Percentiles rank a stretch among this genome's conserved stretches.
Conservation (phyloP, 2,113 vertebrate genomes). For the Peromyscus maniculatus region DNA sequence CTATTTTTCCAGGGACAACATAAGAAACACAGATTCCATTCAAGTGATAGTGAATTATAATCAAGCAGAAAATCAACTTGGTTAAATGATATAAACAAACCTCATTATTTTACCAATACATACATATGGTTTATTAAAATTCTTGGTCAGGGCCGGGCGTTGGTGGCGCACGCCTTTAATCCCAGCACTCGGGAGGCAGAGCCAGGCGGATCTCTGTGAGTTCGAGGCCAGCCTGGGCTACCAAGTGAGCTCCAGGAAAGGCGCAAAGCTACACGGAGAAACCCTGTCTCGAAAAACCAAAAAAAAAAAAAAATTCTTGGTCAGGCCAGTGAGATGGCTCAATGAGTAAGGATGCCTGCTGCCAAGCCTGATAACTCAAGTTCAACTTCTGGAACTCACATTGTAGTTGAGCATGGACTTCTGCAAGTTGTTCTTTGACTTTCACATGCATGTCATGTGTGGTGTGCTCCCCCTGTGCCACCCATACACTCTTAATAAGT, state of each 20-base stretch:
- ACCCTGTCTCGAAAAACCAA: no score
- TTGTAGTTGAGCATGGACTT: neutral
- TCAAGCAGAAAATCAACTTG: neutral
- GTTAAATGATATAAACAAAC: conserved; percentile 12
- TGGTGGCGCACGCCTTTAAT: no score
- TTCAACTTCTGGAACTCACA: neutral
- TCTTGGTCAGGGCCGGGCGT: neutral
- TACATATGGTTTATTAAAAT: neutral
- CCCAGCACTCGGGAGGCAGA: no score
- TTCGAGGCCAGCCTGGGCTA: no score
- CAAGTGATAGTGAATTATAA: neutral
- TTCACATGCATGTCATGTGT: neutral
- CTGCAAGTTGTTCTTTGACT: neutral
- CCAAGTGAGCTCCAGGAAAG: no score
- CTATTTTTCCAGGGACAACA: neutral
- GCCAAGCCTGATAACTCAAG: neutral
- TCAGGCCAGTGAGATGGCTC: neutral
- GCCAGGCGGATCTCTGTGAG: no score
- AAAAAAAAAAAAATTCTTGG: neutral
- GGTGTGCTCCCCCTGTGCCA: neutral
- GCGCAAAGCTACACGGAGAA: no score
- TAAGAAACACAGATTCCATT: neutral
- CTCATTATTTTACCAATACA: neutral
- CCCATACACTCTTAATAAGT: neutral
- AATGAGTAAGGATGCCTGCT: neutral